Evolutionary conservation across 2,113 vertebrate species (phyloP).

Genomic region (Pelecanoides urinatrix): DNA sequence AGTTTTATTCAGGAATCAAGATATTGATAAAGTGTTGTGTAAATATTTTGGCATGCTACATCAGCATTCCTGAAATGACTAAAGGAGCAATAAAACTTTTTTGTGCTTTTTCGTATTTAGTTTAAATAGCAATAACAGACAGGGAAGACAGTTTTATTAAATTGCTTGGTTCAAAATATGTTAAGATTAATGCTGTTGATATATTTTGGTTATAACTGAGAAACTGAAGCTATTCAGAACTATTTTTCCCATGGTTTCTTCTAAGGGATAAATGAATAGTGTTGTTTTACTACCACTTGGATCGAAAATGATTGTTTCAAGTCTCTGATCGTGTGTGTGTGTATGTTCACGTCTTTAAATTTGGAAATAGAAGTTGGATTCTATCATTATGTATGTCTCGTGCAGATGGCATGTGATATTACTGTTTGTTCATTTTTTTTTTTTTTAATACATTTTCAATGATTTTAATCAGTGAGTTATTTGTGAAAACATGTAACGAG

Average conservation of each 20-base stretch:
- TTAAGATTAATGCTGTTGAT: neutral
- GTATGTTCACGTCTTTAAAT: neutral
- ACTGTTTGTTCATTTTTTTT: neutral
- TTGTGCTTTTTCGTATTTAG: neutral
- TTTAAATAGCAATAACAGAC: neutral
- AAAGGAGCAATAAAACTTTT: neutral
- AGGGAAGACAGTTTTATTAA: neutral
- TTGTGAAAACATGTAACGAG: neutral
- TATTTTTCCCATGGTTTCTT: neutral
- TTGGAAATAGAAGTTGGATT: neutral
- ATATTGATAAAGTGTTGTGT: neutral
- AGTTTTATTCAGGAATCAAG: neutral
- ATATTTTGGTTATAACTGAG: neutral
- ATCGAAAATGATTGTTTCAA: neutral
- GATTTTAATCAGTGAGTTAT: neutral
- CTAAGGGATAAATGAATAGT: neutral
- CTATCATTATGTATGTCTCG: rapidly evolving
- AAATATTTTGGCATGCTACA: neutral
- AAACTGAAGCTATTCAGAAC: neutral
- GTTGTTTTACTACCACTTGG: rapidly evolving
- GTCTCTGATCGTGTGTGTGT: neutral
- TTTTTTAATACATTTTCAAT: neutral
- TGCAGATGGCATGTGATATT: neutral
- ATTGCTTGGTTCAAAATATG: neutral
- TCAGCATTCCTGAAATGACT: neutral